These are phyloP conservation scores for Timema cristinae DNA, from an alignment of 2,888 invertebrate species.

Conservation along the genomic window DNA sequence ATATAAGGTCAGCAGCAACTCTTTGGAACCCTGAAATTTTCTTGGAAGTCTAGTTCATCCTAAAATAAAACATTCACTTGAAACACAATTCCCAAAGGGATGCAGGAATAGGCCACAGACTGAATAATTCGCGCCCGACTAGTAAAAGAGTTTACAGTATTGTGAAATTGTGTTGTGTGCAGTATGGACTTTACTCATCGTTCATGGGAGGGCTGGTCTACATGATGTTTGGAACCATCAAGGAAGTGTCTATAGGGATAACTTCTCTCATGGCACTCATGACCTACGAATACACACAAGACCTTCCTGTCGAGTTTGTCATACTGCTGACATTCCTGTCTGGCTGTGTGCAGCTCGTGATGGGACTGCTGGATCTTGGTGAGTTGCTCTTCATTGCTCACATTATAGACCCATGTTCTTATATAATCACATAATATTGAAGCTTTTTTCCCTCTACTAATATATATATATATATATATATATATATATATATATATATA, in stretches of 20 bases:
- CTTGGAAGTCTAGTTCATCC: too few species aligned
- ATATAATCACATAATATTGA: neutral
- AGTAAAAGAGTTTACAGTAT: conserved; percentile 11
- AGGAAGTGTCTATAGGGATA: conserved; percentile 81
- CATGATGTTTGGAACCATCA: conserved; percentile 64
- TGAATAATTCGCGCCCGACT: too few species aligned
- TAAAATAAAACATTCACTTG: too few species aligned
- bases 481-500: too few species aligned
- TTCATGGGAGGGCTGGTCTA: conserved; percentile 88
- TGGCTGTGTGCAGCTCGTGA: conserved; percentile 70
- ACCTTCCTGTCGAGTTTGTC: conserved; percentile 66
- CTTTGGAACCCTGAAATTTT: too few species aligned
- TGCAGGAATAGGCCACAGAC: too few species aligned
- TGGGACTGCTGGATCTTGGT: conserved; percentile 82
- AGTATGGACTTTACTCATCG: conserved; percentile 88
- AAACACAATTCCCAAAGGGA: too few species aligned
- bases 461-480: too few species aligned
- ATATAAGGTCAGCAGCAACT: too few species aligned
- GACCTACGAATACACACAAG: conserved; percentile 67
- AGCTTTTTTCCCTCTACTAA: too few species aligned
- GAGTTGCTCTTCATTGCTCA: conserved; percentile 36
- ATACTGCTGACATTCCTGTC: conserved; percentile 72
- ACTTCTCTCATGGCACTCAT: conserved; percentile 89
- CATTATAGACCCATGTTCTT: too few species aligned
- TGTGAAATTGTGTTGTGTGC: conserved; percentile 34